Conservation (phyloP, 1,140 invertebrate species). For the Pteromalus puparum region DNA sequence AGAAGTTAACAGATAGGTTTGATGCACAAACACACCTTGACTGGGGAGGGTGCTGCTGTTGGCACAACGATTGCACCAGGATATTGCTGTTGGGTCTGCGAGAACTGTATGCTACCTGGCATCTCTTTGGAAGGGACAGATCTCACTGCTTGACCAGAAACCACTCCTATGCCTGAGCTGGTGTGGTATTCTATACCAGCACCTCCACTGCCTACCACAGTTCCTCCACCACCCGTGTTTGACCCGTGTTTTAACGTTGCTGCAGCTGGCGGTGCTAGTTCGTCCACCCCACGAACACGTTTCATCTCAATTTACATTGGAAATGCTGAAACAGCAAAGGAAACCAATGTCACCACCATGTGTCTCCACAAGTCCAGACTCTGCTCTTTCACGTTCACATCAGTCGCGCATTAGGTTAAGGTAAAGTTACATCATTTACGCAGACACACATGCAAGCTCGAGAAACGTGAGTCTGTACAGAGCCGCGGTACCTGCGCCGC, state of each 20-base stretch:
- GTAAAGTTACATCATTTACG: not conserved
- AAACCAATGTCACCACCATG: not conserved
- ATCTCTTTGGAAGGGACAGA: constrained; percentile 72
- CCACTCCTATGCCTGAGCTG: constrained; percentile 68
- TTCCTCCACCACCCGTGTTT: constrained; percentile 54
- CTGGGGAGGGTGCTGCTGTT: constrained; percentile 69
- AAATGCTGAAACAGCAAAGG: constrained; percentile 67
- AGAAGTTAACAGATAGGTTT: not conserved
- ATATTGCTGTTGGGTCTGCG: constrained; percentile 72
- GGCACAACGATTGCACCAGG: constrained; percentile 73
- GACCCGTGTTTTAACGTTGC: constrained; percentile 68
- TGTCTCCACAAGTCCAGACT: not conserved
- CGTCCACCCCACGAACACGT: constrained; percentile 79
- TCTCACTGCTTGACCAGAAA: constrained; percentile 72
- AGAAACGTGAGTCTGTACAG: not conserved
- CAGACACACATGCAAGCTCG: not conserved
- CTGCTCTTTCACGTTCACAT: not conserved
- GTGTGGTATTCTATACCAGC: constrained; percentile 67
- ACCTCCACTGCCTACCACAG: constrained; percentile 58
- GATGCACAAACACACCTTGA: constrained; percentile 63
- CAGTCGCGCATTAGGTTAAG: constrained; percentile 10
- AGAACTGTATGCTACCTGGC: constrained; percentile 73
- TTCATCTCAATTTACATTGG: constrained; percentile 82
- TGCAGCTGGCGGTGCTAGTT: constrained; percentile 75
- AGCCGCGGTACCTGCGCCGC: not conserved